Evolutionary conservation across 2,888 invertebrate species (phyloP), one percentile per base, ranked within the genome.

Genomic region (Aplocera efformata): DNA sequence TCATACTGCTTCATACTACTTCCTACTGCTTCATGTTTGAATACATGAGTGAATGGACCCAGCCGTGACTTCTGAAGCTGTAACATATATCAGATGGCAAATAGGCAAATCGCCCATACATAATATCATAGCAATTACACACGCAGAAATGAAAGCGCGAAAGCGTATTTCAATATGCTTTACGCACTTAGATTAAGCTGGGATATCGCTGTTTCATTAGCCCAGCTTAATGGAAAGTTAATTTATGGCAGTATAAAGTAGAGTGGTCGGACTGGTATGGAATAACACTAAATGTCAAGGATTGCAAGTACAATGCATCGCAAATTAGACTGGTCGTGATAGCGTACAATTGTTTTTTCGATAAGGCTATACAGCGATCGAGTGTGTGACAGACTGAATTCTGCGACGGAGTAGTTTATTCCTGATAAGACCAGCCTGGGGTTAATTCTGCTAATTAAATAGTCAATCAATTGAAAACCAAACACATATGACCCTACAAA

Each of bases 151-250:
- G 49, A 54, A 38, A 48, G 37, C 39, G 34, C 17, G 40, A 45
- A 45, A 45, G 45, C 36, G 25, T 39, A 46, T 51, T 48, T 39
- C 43, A 48, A 51, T 48, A 42, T 33, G 33, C 32, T 34, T 44
- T 42, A 43, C 38, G 44, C 37, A 42, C 48, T 42, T 42, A 41
- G 45, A 48, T 54, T 45, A 44, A 47, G 41, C 40, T 38, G 32
- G 34, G 40, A 47, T 42, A 42, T 42, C 32, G 42, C 41, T 40
- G 42, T 51, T 45, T 47, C 50, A 54, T 54, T 54, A 49, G 41
- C 42, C 26, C 23, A 38, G 47, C 36, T 29, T 44, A 49, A 42
- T 49, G 45, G 48, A 54, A 51, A 54, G 37, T 38, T 42, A 40
- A 50, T 39, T 47, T 50, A 50, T 48, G 37, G 38, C 42, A 38